Conservation (phyloP, 2,113 vertebrate species). For the Trachemys scripta region DNA sequence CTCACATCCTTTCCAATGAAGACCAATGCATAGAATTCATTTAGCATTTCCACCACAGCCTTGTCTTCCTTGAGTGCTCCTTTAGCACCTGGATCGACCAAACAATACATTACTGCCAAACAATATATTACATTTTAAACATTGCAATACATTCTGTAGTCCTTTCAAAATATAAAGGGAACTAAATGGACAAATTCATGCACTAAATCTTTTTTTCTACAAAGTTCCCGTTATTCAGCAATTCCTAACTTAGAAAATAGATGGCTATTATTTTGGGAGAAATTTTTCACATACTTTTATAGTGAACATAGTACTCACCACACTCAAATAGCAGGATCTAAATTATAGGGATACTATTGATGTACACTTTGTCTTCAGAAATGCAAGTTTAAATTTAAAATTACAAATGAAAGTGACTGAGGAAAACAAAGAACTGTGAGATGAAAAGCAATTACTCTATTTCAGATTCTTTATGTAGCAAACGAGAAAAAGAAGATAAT, state of each 20-base stretch:
- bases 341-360: not conserved
- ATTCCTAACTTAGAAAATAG: not conserved
- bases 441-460: not conserved
- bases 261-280: not conserved
- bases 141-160: not conserved
- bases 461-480: not conserved
- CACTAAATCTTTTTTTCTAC: not conserved
- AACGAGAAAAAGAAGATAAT: slow-evolving; percentile 3
- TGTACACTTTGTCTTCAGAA: slow-evolving; percentile 24
- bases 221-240: not conserved
- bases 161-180: not conserved
- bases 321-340: not conserved
- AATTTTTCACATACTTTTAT: slow-evolving; percentile 21
- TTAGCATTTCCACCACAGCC: too few relatives aligned
- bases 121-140: not conserved
- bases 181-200: not conserved
- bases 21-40: not conserved
- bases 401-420: not conserved
- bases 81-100: not conserved
- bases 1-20: not conserved
- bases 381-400: slow-evolving; percentile 12
- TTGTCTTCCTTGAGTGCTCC: too few relatives aligned
- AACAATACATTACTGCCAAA: fast-evolving
- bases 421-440: not conserved
- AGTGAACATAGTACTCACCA: not conserved